A percentile compares a stretch with the other conserved stretches of the same genome.
phyloP scores from a whole-genome alignment of 2,888 invertebrate genomes.

The Dynastes grantii region DNA sequence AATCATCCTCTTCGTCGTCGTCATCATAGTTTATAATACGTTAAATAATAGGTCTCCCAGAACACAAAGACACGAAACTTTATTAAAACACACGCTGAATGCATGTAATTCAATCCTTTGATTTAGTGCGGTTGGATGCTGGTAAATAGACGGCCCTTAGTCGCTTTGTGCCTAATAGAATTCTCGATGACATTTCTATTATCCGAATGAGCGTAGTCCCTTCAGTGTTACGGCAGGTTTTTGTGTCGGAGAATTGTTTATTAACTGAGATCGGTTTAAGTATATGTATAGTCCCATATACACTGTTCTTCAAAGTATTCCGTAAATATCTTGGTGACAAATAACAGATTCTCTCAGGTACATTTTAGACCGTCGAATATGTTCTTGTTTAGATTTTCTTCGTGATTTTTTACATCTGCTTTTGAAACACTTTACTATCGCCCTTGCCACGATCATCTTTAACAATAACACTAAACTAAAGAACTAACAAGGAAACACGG shows the following conservation, averaged over 20 bases:
- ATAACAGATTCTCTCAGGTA: too few relatives aligned
- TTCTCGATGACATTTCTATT: slow-evolving; percentile 12
- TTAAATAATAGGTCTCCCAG: slow-evolving; percentile 13
- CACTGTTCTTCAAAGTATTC: too few relatives aligned
- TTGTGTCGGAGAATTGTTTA: background rate
- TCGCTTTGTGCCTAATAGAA: slow-evolving; percentile 19
- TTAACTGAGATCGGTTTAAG: background rate
- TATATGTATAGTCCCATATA: background rate
- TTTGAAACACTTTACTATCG: too few relatives aligned
- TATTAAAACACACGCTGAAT: slow-evolving; percentile 30
- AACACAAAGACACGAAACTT: slow-evolving; percentile 21
- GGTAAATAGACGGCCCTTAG: slow-evolving; percentile 46
- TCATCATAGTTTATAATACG: background rate
- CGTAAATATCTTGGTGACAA: too few relatives aligned
- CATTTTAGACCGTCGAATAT: too few relatives aligned
- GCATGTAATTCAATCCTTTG: slow-evolving; percentile 48
- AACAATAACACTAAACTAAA: too few relatives aligned
- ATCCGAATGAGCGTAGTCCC: background rate
- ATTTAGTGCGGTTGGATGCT: slow-evolving; percentile 20
- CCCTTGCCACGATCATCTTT: too few relatives aligned
- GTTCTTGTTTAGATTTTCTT: too few relatives aligned
- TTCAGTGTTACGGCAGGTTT: background rate
- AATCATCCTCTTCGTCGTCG: slow-evolving; percentile 4
- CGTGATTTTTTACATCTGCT: too few relatives aligned
- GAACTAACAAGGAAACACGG: too few relatives aligned